Base-by-base conservation (phyloP, 92 coral and sea anemone genomes). In the Epizoanthus ramosus region DNA sequence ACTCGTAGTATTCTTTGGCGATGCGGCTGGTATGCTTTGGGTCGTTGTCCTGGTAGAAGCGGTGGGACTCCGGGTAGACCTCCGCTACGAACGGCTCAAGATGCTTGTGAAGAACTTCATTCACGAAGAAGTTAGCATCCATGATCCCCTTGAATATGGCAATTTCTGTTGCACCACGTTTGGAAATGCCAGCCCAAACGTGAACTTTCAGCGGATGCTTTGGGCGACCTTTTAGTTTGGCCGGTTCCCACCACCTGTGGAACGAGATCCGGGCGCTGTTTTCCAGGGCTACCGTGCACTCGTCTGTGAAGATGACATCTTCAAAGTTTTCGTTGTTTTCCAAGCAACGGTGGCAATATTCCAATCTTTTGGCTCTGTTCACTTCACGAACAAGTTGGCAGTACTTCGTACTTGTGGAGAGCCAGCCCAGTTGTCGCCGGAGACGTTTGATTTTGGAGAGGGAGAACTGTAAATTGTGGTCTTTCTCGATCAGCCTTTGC, bases 301-400 rank as follows among this genome's bases (percentile, higher is more conserved):
- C 77, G 28, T 84, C 83, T 0, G 83, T 84, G 25, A 84, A 74
- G 19, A 84, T 63, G 9, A 84, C 83, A 41, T 84, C 75, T 15
- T 84, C 65, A 43, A 75, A 75, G 6, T 45, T 73, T 37, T 75
- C 83, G 0, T 24, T 21, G 17, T 71, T 39, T 13, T 58, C 84
- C 12, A 47, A 23, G 63, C 84, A 79, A 31, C 52, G 54, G 68
- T 64, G 84, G 58, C 84, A 79, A 59, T 33, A 79, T 56, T 79
- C 74, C 0, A 63, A 73, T 45, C 84, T 33, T 45, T 84, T 86
- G 25, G 59, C 74, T 8, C 87, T 73, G 73, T 90, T 90, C 8
- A 71, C 80, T 71, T 87, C 95, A 57, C 90, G 33, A 28, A 85
- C 83, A 52, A 91, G 70, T 70, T 86, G 89, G 82, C 91, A 89